These are phyloP conservation scores for Antheraea assamensis DNA, from an alignment of 2,888 invertebrate species.

Conservation along the genomic window DNA sequence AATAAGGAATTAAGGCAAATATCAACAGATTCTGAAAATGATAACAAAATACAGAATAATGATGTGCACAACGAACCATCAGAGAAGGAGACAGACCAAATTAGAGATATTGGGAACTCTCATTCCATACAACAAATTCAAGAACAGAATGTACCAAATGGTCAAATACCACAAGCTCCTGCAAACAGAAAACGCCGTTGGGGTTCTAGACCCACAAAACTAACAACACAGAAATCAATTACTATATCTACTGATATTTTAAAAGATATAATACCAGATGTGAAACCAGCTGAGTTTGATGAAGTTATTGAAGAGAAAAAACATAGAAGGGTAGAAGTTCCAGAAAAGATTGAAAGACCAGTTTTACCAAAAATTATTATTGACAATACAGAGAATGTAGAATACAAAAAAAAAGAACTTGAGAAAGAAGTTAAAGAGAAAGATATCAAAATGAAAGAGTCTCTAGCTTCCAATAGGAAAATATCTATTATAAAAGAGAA, in stretches of 20 bases:
- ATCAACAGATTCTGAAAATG: constrained; percentile 37
- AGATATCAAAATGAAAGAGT: constrained; percentile 57
- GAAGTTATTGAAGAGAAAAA: constrained; percentile 79
- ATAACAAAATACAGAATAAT: constrained; percentile 35
- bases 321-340: constrained; percentile 57
- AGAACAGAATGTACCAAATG: constrained; percentile 57
- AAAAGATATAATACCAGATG: constrained; percentile 85
- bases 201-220: constrained; percentile 73
- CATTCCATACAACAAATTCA: constrained; percentile 49
- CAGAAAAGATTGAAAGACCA: constrained; percentile 67
- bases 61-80: constrained; percentile 23
- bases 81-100: constrained; percentile 26
- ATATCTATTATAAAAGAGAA: constrained; percentile 88
- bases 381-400: constrained; percentile 71
- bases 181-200: constrained; percentile 71
- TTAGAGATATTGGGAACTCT: constrained; percentile 38
- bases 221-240: constrained; percentile 83
- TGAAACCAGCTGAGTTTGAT: constrained; percentile 83
- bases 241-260: constrained; percentile 89
- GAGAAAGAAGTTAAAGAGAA: constrained; percentile 52
- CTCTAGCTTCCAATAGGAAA: constrained; percentile 81
- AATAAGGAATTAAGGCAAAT: constrained; percentile 42
- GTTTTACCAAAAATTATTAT: constrained; percentile 74
- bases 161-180: constrained; percentile 55
- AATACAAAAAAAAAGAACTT: constrained; percentile 48